Conservation (phyloP, 1,140 invertebrate genomes). For the Psilanteris sp. region DNA sequence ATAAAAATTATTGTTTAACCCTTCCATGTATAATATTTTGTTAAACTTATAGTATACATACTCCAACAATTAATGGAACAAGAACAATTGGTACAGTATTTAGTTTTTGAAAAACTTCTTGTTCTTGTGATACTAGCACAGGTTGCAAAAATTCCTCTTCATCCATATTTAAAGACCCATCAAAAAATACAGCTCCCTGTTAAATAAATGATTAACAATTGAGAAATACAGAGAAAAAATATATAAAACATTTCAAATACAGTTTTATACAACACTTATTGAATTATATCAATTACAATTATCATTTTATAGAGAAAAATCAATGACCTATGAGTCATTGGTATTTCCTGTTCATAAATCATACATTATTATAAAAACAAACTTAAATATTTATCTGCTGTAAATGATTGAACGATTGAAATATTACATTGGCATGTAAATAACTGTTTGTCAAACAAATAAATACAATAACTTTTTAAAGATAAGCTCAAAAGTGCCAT, state of each 20-base stretch:
- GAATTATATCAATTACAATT: constrained; percentile 7
- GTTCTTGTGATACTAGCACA: constrained; percentile 76
- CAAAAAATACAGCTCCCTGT: constrained; percentile 82
- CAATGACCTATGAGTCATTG: constrained; percentile 29
- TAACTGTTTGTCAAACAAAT: too few species aligned
- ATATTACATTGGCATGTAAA: too few species aligned
- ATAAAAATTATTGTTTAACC: too few species aligned
- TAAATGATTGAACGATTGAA: too few species aligned
- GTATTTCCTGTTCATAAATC: constrained; percentile 4
- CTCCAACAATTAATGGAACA: constrained; percentile 70
- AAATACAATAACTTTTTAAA: too few species aligned
- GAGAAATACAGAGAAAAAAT: constrained; percentile 2
- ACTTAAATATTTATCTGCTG: too few species aligned
- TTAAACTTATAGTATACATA: too few species aligned
- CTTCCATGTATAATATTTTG: too few species aligned
- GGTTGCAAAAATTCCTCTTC: constrained; percentile 80
- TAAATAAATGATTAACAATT: too few species aligned
- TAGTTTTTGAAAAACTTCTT: constrained; percentile 79
- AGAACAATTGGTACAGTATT: constrained; percentile 76
- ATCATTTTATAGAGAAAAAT: not conserved
- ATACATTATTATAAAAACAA: not conserved
- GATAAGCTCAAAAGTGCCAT: too few species aligned
- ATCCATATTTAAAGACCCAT: constrained; percentile 81
- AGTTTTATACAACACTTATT: not conserved
- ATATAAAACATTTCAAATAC: not conserved